phyloP scores from a whole-genome alignment of 2,797 vertebrate genomes.

The Octomys mimax region DNA sequence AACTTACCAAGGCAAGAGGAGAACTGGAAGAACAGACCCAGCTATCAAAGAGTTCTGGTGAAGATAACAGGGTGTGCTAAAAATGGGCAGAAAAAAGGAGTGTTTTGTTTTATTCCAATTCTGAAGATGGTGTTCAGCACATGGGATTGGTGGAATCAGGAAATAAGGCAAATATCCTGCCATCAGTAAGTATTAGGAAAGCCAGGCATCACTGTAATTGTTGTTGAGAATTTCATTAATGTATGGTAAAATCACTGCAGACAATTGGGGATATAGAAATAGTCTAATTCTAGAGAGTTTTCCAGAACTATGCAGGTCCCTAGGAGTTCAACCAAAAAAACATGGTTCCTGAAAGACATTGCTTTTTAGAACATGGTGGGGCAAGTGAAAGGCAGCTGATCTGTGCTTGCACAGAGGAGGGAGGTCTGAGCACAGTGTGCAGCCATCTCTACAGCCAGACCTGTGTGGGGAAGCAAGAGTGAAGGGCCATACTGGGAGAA shows the following conservation, averaged over 20 bases:
- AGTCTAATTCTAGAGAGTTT: not conserved
- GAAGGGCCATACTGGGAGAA: not conserved
- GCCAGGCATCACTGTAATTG: not conserved
- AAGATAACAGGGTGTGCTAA: not conserved
- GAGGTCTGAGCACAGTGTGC: not conserved
- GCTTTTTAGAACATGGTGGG: not conserved
- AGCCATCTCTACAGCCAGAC: not conserved
- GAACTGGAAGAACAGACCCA: not conserved
- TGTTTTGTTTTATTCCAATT: not conserved
- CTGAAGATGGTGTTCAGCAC: not conserved
- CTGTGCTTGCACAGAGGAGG: no score
- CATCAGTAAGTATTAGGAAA: not conserved
- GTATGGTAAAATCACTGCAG: not conserved
- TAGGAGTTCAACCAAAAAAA: not conserved
- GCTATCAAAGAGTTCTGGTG: not conserved
- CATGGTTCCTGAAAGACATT: not conserved
- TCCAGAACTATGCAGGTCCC: not conserved
- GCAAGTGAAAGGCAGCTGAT: not conserved
- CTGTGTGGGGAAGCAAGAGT: not conserved
- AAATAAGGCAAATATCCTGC: not conserved
- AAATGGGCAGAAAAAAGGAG: not conserved
- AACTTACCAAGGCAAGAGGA: not conserved
- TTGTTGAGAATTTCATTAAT: not conserved
- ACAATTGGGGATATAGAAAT: not conserved
- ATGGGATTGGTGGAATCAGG: not conserved